Percentiles rank a stretch among this genome's conserved stretches.
These are phyloP conservation scores for Allophyes oxyacanthae DNA, from an alignment of 2,888 invertebrate genomes.

Conservation along the genomic window DNA sequence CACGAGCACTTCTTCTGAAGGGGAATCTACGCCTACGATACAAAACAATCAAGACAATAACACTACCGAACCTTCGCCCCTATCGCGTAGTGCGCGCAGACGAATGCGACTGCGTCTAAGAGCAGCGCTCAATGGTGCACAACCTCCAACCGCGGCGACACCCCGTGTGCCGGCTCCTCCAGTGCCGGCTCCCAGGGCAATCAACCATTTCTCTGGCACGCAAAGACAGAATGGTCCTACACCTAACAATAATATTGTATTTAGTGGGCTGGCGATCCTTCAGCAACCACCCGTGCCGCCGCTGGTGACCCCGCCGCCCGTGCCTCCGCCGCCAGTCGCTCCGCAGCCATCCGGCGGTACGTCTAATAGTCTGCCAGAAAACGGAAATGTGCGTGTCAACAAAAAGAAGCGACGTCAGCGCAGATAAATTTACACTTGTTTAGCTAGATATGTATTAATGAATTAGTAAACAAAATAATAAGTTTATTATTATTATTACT, in stretches of 20 bases:
- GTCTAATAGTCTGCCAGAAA: constrained; percentile 59
- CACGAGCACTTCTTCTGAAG: constrained; percentile 34
- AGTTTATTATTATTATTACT: constrained; percentile 56
- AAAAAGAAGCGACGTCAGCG: constrained; percentile 82
- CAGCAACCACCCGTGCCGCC: constrained; percentile 35
- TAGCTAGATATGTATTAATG: constrained; percentile 48
- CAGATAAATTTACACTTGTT: constrained; percentile 68
- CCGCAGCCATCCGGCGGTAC: constrained; percentile 57
- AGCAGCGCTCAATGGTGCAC: constrained; percentile 67
- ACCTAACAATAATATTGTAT: constrained; percentile 26
- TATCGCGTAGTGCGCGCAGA: constrained; percentile 79
- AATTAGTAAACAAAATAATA: constrained; percentile 54
- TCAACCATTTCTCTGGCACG: constrained; percentile 22
- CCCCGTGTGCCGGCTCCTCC: constrained; percentile 45
- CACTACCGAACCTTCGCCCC: constrained; percentile 30
- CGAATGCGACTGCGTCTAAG: constrained; percentile 78
- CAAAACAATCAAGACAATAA: constrained; percentile 46
- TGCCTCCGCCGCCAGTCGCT: constrained; percentile 47
- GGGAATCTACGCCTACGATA: constrained; percentile 37
- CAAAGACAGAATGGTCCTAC: constrained; percentile 57
- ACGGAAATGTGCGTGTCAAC: constrained; percentile 67
- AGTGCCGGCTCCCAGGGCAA: constrained; percentile 38
- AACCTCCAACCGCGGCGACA: constrained; percentile 21
- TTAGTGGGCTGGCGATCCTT: constrained; percentile 44
- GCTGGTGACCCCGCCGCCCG: constrained; percentile 37